Percentiles rank a stretch among this genome's conserved stretches.
Conservation (phyloP, 30 jellyfish, hydroid and myxozoan genomes). For the Kudoa iwatai region DNA sequence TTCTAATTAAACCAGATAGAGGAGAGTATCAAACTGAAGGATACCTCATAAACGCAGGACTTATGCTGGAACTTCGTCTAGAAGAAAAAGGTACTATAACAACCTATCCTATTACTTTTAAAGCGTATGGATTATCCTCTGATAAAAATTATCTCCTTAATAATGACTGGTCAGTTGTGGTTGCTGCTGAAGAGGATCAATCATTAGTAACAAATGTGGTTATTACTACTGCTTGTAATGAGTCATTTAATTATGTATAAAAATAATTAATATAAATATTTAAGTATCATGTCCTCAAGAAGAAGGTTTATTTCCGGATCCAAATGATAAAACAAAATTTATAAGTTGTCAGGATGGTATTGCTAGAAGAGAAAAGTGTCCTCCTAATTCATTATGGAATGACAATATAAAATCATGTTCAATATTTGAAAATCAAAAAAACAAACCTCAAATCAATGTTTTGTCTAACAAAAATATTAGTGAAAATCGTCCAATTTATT, state of each 20-base stretch:
- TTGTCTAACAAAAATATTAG: too few relatives aligned
- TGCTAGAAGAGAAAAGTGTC: slow-evolving; percentile 78
- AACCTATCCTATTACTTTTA: slow-evolving; percentile 48
- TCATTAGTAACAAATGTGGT: slow-evolving; percentile 21
- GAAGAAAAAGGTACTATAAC: slow-evolving; percentile 87
- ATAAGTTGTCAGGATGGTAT: slow-evolving; percentile 41
- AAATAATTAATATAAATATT: background rate
- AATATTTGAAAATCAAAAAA: background rate
- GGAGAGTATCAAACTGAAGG: slow-evolving; percentile 61
- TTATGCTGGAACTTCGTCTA: slow-evolving; percentile 34
- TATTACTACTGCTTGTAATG: slow-evolving; percentile 35
- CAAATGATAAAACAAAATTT: slow-evolving; percentile 38
- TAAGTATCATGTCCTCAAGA: slow-evolving; percentile 66
- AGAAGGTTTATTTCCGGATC: slow-evolving; percentile 65
- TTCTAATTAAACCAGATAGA: slow-evolving; percentile 36
- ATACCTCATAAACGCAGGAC: slow-evolving; percentile 39
- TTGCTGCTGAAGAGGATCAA: slow-evolving; percentile 47
- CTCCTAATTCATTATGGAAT: slow-evolving; percentile 36
- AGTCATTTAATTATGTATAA: background rate
- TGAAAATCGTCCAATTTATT: too few relatives aligned
- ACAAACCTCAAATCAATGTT: too few relatives aligned
- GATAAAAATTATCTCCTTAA: slow-evolving; percentile 18
- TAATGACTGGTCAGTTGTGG: slow-evolving; percentile 22
- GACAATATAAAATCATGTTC: slow-evolving; percentile 46
- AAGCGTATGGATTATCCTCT: slow-evolving; percentile 14